Evolutionary conservation across 2,888 invertebrate species (phyloP).

Genomic region (Caenorhabditis afra): DNA sequence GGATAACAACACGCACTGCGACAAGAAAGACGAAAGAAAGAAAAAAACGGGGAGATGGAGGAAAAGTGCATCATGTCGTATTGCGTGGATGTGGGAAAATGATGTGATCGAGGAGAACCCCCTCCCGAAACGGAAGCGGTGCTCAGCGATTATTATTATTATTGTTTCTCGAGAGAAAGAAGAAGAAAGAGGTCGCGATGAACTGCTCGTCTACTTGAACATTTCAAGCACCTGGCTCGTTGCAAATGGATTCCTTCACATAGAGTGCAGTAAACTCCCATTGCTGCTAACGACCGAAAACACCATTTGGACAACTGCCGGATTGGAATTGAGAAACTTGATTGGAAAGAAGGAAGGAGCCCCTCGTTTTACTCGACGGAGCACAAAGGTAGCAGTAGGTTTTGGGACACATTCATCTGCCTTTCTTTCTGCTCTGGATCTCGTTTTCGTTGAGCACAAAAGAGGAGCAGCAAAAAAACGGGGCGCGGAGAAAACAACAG

Average conservation of each 20-base stretch:
- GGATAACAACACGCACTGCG: too few relatives aligned
- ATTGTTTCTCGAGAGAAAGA: constrained; percentile 1
- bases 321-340: constrained; percentile 8
- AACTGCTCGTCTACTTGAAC: constrained; percentile 9
- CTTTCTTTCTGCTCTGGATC: constrained; percentile 6
- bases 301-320: constrained; percentile 2
- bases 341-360: background rate
- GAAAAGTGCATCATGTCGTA: constrained; percentile 17
- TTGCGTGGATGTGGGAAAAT: constrained; percentile 37
- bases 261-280: constrained; percentile 18
- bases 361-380: background rate
- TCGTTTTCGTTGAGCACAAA: constrained; percentile 1
- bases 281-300: constrained; percentile 1
- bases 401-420: background rate
- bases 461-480: constrained; percentile 6
- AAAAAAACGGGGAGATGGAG: too few relatives aligned
- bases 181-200: background rate
- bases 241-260: background rate
- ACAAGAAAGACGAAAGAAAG: too few relatives aligned
- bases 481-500: background rate
- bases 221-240: constrained; percentile 19
- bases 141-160: constrained; percentile 12
- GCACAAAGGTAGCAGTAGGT: background rate
- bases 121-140: background rate
- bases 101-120: constrained; percentile 22